These are phyloP conservation scores for Euplagia quadripunctaria DNA, from an alignment of 2,888 invertebrate genomes.

Conservation along the genomic window DNA sequence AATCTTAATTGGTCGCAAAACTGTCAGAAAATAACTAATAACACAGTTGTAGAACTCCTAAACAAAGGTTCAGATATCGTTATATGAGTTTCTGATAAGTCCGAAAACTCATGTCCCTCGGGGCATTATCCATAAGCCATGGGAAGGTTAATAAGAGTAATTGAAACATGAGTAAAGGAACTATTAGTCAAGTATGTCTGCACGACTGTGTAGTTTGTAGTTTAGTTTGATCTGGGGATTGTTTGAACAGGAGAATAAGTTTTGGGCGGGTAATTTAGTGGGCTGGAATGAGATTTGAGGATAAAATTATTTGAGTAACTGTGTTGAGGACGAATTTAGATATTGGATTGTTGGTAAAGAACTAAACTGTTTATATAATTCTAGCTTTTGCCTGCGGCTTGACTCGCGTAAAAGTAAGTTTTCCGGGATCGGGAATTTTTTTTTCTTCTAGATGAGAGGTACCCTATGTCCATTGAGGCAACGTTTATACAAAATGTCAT, in stretches of 20 bases:
- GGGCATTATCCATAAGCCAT: conserved; percentile 25
- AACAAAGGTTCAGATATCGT: neutral
- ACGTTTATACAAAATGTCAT: no score
- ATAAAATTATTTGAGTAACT: conserved; percentile 6
- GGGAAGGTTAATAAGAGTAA: conserved; percentile 34
- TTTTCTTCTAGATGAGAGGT: no score
- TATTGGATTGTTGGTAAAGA: neutral
- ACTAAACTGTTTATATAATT: neutral
- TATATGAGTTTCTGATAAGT: conserved; percentile 25
- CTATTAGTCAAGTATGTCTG: conserved; percentile 12
- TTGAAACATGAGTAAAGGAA: conserved; percentile 23
- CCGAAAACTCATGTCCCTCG: conserved; percentile 22
- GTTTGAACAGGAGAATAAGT: conserved; percentile 18
- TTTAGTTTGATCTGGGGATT: conserved; percentile 22
- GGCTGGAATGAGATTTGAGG: neutral
- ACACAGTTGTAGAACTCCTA: neutral
- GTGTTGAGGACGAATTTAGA: neutral
- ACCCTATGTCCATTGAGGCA: no score
- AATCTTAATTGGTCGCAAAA: no score
- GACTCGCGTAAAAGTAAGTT: no score
- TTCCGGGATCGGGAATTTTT: no score
- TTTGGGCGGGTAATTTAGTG: conserved; percentile 16
- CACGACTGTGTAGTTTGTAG: conserved; percentile 9
- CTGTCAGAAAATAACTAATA: neutral
- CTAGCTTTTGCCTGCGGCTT: no score